phyloP scores from a whole-genome alignment of 2,797 vertebrate genomes.

The Sebastolobus alascanus region DNA sequence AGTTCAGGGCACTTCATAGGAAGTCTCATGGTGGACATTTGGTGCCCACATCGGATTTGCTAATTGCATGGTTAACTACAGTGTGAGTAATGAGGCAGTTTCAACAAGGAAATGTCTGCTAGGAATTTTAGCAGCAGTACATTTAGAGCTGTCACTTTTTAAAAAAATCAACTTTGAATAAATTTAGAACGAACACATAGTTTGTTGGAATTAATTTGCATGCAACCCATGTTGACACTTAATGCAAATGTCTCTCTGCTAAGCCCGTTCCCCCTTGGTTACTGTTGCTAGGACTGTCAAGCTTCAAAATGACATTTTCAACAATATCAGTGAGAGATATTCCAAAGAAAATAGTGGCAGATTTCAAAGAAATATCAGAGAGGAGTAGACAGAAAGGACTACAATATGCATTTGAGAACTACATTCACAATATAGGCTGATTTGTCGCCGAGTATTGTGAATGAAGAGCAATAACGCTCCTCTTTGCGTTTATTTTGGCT shows the following conservation, averaged over 20 bases:
- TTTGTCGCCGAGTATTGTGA: background rate
- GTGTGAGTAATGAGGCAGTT: constrained; percentile 39
- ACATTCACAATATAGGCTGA: background rate
- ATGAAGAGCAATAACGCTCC: no score
- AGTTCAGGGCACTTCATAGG: constrained; percentile 55
- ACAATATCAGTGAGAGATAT: no score
- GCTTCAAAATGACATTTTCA: no score
- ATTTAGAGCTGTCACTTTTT: constrained; percentile 5
- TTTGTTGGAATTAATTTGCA: background rate
- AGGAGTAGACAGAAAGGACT: background rate
- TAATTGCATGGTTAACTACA: constrained; percentile 38
- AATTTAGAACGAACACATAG: background rate
- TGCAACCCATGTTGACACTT: background rate
- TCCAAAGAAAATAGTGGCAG: no score
- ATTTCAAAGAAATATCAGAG: no score
- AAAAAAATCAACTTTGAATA: background rate
- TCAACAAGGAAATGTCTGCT: background rate
- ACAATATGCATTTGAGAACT: background rate
- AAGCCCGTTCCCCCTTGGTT: no score
- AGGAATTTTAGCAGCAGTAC: background rate
- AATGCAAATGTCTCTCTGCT: fast-evolving
- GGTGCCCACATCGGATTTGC: constrained; percentile 32
- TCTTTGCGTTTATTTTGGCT: no score
- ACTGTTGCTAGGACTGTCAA: no score
- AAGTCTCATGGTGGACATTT: constrained; percentile 32